Conservation (phyloP, 2,888 invertebrate genomes). For the Drosophila nr. fundita region DNA sequence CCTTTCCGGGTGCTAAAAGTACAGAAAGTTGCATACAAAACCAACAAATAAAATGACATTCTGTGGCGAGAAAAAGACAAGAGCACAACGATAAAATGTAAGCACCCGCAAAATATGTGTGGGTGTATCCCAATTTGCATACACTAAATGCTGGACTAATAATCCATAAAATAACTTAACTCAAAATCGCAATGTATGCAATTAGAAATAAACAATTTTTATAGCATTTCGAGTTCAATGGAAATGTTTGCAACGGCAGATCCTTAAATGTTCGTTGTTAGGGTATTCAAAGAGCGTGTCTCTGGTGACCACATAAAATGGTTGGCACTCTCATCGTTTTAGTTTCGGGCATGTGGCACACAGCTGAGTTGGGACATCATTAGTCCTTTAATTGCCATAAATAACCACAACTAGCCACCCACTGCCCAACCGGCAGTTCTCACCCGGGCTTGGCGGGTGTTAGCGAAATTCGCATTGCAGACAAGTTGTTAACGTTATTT, state of each 20-base stretch:
- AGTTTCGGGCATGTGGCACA: slow-evolving; percentile 52
- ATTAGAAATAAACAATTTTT: neutral
- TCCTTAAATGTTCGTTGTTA: slow-evolving; percentile 7
- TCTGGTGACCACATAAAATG: slow-evolving; percentile 40
- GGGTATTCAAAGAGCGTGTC: slow-evolving; percentile 43
- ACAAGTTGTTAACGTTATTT: slow-evolving; percentile 81
- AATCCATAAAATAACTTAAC: neutral
- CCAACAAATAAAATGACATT: slow-evolving; percentile 27
- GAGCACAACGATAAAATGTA: slow-evolving; percentile 2
- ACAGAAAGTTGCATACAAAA: slow-evolving; percentile 14
- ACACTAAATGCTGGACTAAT: neutral
- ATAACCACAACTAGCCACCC: slow-evolving; percentile 68
- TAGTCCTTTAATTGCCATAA: slow-evolving; percentile 82
- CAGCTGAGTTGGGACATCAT: slow-evolving; percentile 77
- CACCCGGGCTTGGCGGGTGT: slow-evolving; percentile 1
- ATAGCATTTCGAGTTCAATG: neutral
- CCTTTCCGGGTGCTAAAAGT: neutral
- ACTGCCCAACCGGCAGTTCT: neutral
- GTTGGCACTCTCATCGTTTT: slow-evolving; percentile 38
- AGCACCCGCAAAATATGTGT: neutral
- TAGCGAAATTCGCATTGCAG: slow-evolving; percentile 34
- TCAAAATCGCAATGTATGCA: neutral
- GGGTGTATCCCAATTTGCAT: neutral
- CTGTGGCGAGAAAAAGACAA: slow-evolving; percentile 14
- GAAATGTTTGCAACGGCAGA: no score